Conservation (phyloP, 2,797 vertebrate species). For the Arnoldichthys spilopterus region DNA sequence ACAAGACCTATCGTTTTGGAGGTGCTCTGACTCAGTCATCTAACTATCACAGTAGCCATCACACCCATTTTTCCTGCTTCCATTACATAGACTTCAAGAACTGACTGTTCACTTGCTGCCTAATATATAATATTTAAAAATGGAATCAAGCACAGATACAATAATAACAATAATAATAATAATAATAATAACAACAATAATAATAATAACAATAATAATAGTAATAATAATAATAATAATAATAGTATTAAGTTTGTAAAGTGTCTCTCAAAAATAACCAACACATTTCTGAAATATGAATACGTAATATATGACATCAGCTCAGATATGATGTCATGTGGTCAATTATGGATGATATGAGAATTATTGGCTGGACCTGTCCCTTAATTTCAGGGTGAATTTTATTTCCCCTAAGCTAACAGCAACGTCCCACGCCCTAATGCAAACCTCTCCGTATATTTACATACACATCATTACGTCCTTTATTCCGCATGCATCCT, state of each 20-base stretch:
- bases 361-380: neutral
- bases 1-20: too few relatives aligned
- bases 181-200: too few relatives aligned
- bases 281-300: neutral
- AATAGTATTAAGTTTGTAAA: neutral
- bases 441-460: conserved; percentile 26
- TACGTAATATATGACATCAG: neutral
- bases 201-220: too few relatives aligned
- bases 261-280: neutral
- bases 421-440: conserved; percentile 2
- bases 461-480: conserved; percentile 48
- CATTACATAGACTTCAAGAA: too few relatives aligned
- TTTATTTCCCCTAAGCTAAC: neutral
- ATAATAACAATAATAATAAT: too few relatives aligned
- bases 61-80: too few relatives aligned
- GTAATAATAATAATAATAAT: neutral
- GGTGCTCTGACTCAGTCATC: too few relatives aligned
- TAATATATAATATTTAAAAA: too few relatives aligned
- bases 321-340: neutral
- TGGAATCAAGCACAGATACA: too few relatives aligned
- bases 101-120: too few relatives aligned
- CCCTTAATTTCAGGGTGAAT: conserved; percentile 1
- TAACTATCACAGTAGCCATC: too few relatives aligned
- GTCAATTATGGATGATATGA: neutral
- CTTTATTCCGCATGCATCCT: conserved; percentile 12